phyloP scores from a whole-genome alignment of 1,140 invertebrate species.

The Meloidogyne floridensis region DNA sequence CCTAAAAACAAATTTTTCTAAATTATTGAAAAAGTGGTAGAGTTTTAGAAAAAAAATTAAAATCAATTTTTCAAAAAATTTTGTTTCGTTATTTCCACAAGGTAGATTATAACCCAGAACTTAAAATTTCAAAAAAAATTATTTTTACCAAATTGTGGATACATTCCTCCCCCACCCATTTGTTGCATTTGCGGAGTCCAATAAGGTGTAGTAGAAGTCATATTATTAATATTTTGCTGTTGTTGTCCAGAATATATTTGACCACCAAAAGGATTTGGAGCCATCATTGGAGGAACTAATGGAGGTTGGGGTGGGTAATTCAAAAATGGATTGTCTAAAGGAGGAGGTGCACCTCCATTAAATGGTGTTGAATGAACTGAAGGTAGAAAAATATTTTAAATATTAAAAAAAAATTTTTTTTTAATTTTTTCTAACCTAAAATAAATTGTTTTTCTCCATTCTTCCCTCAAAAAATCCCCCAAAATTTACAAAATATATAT shows the following conservation, averaged over 20 bases:
- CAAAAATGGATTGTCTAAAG: slow-evolving; percentile 1
- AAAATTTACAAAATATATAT: neutral
- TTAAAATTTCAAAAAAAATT: slow-evolving; percentile 7
- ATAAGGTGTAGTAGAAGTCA: no score
- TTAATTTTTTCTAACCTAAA: neutral
- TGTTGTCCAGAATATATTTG: neutral
- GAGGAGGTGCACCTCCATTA: neutral
- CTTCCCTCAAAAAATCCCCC: no score
- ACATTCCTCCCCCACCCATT: no score
- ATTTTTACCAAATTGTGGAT: no score
- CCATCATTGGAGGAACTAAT: slow-evolving; percentile 3
- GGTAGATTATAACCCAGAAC: no score
- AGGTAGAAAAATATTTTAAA: neutral
- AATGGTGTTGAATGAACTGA: neutral
- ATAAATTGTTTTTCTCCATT: neutral
- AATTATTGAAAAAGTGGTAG: neutral
- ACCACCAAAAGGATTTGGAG: neutral
- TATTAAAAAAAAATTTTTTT: neutral
- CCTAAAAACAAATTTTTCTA: neutral
- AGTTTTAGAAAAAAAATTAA: neutral
- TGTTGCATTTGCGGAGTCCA: no score
- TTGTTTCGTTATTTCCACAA: no score
- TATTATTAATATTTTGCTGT: no score
- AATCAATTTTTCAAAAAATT: no score
- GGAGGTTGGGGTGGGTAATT: neutral